A percentile compares a stretch with the other conserved stretches of the same genome.
These are phyloP conservation scores for Papilio aristodemus DNA, from an alignment of 1,140 invertebrate species.

Conservation along the genomic window DNA sequence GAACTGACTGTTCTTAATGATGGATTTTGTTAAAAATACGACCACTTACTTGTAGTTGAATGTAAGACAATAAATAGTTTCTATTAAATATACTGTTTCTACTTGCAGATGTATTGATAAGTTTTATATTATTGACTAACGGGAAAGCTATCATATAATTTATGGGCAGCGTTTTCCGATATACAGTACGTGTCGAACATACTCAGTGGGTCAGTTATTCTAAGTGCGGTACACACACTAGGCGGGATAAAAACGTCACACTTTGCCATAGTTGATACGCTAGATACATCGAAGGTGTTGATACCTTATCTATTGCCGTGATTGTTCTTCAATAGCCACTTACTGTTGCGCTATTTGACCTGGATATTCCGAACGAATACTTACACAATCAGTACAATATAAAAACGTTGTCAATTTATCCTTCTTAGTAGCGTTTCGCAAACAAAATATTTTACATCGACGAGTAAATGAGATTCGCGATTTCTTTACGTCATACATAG, in stretches of 20 bases:
- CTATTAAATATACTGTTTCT: background rate
- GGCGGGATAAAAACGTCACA: background rate
- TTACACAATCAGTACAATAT: conserved; percentile 9
- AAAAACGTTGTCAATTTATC: background rate
- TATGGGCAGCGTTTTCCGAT: conserved; percentile 2
- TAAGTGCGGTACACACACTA: background rate
- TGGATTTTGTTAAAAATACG: too few species aligned
- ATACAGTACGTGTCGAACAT: background rate
- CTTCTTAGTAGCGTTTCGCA: background rate
- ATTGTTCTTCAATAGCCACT: conserved; percentile 20
- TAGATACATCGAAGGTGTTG: conserved; percentile 13
- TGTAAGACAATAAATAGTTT: too few species aligned
- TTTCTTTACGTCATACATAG: too few species aligned
- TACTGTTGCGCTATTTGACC: conserved; percentile 4
- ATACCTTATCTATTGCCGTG: conserved; percentile 10
- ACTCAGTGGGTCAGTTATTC: background rate
- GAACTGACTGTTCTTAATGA: too few species aligned
- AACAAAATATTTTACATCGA: background rate
- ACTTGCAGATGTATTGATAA: background rate
- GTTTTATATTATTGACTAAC: background rate
- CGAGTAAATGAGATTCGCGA: too few species aligned
- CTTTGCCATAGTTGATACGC: background rate
- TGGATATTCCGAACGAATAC: background rate
- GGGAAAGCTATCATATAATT: background rate
- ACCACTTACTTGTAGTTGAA: background rate